Base-by-base conservation (phyloP, 2,888 invertebrate genomes). In the Allophyes oxyacanthae region DNA sequence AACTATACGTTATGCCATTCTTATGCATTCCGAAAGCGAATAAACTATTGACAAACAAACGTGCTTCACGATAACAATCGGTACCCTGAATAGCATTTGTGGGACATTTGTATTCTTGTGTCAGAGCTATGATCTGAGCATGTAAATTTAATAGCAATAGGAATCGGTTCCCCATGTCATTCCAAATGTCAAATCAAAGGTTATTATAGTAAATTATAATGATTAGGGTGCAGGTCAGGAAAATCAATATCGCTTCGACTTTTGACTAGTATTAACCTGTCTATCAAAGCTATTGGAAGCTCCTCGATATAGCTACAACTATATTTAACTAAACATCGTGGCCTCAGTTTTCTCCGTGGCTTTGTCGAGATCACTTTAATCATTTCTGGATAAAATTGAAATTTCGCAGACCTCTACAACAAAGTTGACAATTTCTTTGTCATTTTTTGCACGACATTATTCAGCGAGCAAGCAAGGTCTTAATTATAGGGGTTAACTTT, bases 201-300 rank as follows among this genome's bases (percentile, higher is more conserved):
- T 34, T 28, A 33, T 34, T 13, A 40, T 14, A 32, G 13, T 64
- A 33, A 37, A 56, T 56, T 60, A 56, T 53, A 55, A 49, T 50
- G 43, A 53, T 68, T 46, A 28, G 38, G 50, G 51, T 51, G 49
- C 56, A 57, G 66, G 38, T 41, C 15, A 53, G 41, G 56, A 33
- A 61, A 69, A 69, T 69, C 66, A 44, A 60, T 68, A 65, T 14
- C 7, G 48, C 9, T 38, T 33, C 11, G 36, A 30, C 9, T 53
- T 49, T 49, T 52, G 30, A 64, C 52, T 45, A 41, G 64, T 26
- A 52, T 50, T 42, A 49, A 60, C 61, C 41, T 42, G 30, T 37
- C 46, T 42, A 40, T 50, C 25, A 34, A 32, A 38, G 25, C 13
- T 44, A 33, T 40, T 26, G 40, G 11, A 25, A 41, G 41, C 32